phyloP scores from a whole-genome alignment of 2,113 vertebrate genomes.

The Merops nubicus region DNA sequence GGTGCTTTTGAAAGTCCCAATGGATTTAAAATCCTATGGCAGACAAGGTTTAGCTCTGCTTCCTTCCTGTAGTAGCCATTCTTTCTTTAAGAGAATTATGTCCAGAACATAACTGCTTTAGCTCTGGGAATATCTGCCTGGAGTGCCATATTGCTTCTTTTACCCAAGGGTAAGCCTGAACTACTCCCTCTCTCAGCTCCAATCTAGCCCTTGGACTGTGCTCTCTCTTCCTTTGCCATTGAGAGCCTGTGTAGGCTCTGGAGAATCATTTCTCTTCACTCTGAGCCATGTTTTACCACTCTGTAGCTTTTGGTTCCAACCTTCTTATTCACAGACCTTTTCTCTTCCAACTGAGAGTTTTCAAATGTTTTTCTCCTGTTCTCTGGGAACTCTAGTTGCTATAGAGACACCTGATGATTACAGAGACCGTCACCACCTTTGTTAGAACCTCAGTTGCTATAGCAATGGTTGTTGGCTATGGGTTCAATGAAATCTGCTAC shows the following conservation, averaged over 20 bases:
- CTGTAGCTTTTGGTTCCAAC: conserved; percentile 33
- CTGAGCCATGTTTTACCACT: conserved; percentile 19
- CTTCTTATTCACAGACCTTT: conserved; percentile 37
- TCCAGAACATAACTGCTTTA: neutral
- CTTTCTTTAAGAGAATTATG: neutral
- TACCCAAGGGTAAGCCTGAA: neutral
- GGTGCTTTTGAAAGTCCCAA: neutral
- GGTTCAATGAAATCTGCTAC: conserved; percentile 69
- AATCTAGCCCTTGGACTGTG: neutral
- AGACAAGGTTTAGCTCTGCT: neutral
- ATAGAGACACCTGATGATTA: conserved; percentile 79
- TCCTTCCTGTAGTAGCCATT: neutral
- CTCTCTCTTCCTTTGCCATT: neutral
- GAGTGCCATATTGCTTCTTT: neutral
- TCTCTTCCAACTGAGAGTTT: conserved; percentile 71
- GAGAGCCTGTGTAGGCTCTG: neutral
- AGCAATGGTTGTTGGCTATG: conserved; percentile 72
- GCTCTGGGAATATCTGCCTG: neutral
- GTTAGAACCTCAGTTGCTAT: conserved; percentile 74
- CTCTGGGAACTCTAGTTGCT: conserved; percentile 77
- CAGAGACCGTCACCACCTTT: conserved; percentile 74
- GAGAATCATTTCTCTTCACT: conserved; percentile 43
- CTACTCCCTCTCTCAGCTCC: neutral
- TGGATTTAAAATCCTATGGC: neutral
- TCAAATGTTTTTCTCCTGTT: conserved; percentile 65